Percentiles rank a stretch among this genome's conserved stretches.
These are phyloP conservation scores for Phymanthus crucifer DNA, from an alignment of 92 coral and sea anemone genomes.

Conservation along the genomic window DNA sequence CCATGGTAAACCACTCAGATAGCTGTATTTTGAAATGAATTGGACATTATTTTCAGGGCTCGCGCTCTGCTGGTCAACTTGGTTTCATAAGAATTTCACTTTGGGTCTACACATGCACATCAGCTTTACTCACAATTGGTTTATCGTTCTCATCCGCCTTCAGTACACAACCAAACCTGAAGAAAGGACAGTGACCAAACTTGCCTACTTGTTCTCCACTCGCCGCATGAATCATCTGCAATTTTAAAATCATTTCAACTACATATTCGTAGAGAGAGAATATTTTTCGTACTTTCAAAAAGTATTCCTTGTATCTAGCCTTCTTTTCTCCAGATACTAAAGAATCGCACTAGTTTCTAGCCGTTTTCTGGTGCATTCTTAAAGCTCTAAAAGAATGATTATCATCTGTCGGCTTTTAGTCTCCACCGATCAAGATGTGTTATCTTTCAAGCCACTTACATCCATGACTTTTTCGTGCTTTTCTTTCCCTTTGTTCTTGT, in stretches of 20 bases:
- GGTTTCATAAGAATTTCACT: not conserved
- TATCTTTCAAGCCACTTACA: not conserved
- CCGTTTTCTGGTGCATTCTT: not conserved
- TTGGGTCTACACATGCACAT: too few species aligned
- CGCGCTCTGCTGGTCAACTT: not conserved
- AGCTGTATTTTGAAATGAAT: not conserved
- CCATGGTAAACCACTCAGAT: conserved; percentile 32
- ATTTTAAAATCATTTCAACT: not conserved
- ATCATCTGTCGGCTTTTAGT: not conserved
- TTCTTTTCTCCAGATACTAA: too few species aligned
- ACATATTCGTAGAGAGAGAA: not conserved
- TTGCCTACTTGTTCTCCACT: conserved; percentile 14
- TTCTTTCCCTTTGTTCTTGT: conserved; percentile 14
- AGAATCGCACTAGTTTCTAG: too few species aligned
- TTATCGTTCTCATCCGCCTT: conserved; percentile 18
- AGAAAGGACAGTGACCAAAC: conserved; percentile 36
- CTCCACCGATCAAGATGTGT: not conserved
- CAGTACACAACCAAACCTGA: conserved; percentile 21
- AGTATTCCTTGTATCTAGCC: too few species aligned
- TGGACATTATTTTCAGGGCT: not conserved
- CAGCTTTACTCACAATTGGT: conserved; percentile 27
- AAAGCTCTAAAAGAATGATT: not conserved
- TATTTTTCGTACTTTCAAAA: not conserved
- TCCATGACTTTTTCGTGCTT: conserved; percentile 16
- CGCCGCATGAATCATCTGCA: conserved; percentile 25